These are phyloP conservation scores for Labia minor DNA, from an alignment of 2,888 invertebrate genomes.

Conservation along the genomic window DNA sequence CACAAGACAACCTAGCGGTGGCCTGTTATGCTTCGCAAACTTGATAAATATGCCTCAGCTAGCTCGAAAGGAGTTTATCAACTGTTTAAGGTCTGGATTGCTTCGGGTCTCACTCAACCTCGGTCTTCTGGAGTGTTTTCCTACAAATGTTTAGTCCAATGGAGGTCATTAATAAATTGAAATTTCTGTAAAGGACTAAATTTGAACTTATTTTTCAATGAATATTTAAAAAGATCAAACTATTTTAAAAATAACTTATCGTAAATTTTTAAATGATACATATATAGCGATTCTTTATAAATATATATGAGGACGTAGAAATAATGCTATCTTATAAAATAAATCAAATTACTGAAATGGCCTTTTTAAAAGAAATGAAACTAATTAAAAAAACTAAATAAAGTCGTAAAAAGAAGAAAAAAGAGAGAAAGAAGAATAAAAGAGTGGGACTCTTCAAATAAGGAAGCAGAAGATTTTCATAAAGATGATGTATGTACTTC, in stretches of 20 bases:
- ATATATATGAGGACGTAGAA: too few relatives aligned
- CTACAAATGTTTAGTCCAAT: background rate
- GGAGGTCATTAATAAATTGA: too few relatives aligned
- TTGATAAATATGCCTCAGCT: constrained; percentile 8
- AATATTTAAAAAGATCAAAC: too few relatives aligned
- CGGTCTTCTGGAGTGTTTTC: background rate
- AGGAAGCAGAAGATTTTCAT: background rate
- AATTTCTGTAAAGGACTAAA: too few relatives aligned
- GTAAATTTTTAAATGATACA: too few relatives aligned
- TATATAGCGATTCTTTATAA: too few relatives aligned
- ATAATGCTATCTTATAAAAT: background rate
- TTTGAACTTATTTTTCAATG: too few relatives aligned
- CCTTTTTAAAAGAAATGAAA: background rate
- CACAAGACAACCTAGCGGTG: constrained; percentile 2
- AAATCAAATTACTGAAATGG: background rate
- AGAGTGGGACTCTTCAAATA: background rate
- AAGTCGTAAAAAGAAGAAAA: background rate
- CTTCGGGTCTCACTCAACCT: background rate
- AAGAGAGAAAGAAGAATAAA: background rate
- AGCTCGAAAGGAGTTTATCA: constrained; percentile 5
- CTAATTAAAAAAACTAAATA: background rate
- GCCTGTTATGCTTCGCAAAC: constrained; percentile 13
- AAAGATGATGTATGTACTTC: background rate
- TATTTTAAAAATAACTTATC: too few relatives aligned
- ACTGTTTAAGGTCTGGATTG: background rate